Evolutionary conservation across 1,140 invertebrate species (phyloP).

Genomic region (Vollenhovia emeryi): DNA sequence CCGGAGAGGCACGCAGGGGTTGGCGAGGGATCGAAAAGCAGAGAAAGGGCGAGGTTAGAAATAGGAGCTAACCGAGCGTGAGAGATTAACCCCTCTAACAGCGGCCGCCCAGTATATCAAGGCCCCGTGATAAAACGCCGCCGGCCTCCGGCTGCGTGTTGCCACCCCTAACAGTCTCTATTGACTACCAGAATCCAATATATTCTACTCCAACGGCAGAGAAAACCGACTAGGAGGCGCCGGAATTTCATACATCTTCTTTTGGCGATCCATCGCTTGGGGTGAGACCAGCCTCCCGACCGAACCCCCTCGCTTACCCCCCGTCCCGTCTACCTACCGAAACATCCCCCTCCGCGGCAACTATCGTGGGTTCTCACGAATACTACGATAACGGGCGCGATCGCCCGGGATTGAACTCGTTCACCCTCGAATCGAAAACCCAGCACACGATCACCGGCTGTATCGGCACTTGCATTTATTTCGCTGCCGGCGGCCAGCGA

Average conservation of each 20-base stretch:
- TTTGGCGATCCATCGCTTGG: slow-evolving; percentile 76
- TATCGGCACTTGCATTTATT: slow-evolving; percentile 64
- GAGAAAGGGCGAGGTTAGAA: slow-evolving; percentile 80
- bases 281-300: slow-evolving; percentile 63
- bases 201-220: slow-evolving; percentile 82
- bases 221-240: slow-evolving; percentile 84
- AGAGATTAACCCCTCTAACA: slow-evolving; percentile 86
- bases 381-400: slow-evolving; percentile 74
- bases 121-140: slow-evolving; percentile 84
- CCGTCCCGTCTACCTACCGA: slow-evolving; percentile 21
- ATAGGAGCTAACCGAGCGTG: slow-evolving; percentile 85
- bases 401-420: slow-evolving; percentile 78
- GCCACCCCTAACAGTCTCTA: slow-evolving; percentile 85
- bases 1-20: slow-evolving; percentile 39
- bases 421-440: slow-evolving; percentile 64
- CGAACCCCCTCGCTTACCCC: background rate
- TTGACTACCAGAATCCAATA: slow-evolving; percentile 85
- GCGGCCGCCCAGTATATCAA: slow-evolving; percentile 85
- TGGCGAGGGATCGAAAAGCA: slow-evolving; percentile 71
- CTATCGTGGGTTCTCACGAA: slow-evolving; percentile 69
- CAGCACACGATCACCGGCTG: slow-evolving; percentile 53
- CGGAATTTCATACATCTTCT: slow-evolving; percentile 85
- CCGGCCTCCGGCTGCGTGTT: slow-evolving; percentile 81
- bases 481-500: background rate
- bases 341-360: slow-evolving; percentile 58